These are phyloP conservation scores for Scolopax rusticola DNA, from an alignment of 2,797 vertebrate genomes.

Conservation along the genomic window DNA sequence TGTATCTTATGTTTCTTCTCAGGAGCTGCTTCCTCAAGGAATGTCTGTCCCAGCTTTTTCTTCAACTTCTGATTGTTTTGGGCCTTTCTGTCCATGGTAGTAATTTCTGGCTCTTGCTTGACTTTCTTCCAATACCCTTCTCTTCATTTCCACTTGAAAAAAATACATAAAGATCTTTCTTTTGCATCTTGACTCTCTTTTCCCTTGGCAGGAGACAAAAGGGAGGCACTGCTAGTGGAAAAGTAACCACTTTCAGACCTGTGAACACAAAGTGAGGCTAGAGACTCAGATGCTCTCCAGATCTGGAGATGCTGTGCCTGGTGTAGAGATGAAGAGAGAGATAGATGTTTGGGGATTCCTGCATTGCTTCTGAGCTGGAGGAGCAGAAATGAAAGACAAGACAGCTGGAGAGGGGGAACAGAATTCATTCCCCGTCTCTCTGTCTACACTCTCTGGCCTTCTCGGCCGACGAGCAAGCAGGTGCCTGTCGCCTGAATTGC, in stretches of 20 bases:
- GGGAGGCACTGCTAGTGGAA: not conserved
- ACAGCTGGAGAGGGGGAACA: conserved; percentile 10
- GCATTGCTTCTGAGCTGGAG: not conserved
- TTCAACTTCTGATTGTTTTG: not conserved
- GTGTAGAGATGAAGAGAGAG: not conserved
- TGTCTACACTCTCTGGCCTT: not conserved
- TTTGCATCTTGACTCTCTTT: conserved; percentile 26
- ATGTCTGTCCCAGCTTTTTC: not conserved
- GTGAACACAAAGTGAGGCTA: not conserved
- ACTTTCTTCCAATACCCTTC: conserved; percentile 37
- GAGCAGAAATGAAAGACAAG: conserved; percentile 19
- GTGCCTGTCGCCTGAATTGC: conserved; percentile 40
- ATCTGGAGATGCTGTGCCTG: not conserved
- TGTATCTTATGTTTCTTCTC: not conserved
- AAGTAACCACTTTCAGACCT: not conserved
- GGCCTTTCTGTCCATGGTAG: not conserved
- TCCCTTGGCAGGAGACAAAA: conserved; percentile 27
- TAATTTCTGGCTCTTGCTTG: conserved; percentile 8
- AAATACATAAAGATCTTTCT: not conserved
- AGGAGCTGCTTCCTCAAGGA: not conserved
- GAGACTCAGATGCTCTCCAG: not conserved
- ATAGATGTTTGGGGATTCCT: not conserved
- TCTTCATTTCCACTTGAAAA: conserved; percentile 15
- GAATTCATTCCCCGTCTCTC: not conserved
- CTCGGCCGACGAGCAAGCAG: not conserved